Conservation (phyloP, 2,888 invertebrate genomes). For the Hypsopygia costalis region DNA sequence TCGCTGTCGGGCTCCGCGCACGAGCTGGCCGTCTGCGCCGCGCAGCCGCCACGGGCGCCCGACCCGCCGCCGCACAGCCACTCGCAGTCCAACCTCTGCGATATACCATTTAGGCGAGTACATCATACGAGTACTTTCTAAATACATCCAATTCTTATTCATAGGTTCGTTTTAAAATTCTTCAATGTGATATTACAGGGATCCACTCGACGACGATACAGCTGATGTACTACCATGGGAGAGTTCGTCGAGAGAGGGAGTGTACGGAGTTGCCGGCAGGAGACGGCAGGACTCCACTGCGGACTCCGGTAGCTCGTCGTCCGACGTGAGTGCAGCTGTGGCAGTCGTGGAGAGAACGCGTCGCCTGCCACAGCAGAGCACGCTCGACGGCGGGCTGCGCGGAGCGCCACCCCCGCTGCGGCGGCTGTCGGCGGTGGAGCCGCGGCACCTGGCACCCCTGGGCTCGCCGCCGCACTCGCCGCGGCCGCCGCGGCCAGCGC, state of each 20-base stretch:
- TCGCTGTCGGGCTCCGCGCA: constrained; percentile 92
- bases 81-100: constrained; percentile 94
- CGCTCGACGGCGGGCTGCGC: constrained; percentile 82
- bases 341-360: constrained; percentile 81
- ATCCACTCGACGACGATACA: constrained; percentile 60
- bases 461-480: constrained; percentile 66
- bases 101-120: constrained; percentile 88
- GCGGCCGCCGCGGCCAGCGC: constrained; percentile 54
- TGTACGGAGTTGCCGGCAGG: constrained; percentile 42
- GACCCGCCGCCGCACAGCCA: constrained; percentile 94
- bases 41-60: constrained; percentile 72
- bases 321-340: constrained; percentile 84
- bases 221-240: constrained; percentile 65
- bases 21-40: constrained; percentile 88
- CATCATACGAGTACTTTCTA: background rate
- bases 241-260: constrained; percentile 47
- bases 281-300: constrained; percentile 84
- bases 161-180: too few relatives aligned
- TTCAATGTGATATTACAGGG: constrained; percentile 33
- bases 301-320: constrained; percentile 87
- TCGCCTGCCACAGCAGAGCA: constrained; percentile 84
- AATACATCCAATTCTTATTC: too few relatives aligned
- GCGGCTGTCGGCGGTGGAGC: constrained; percentile 73
- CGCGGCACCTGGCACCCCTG: constrained; percentile 80
- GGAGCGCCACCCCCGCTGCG: constrained; percentile 70